Conservation (phyloP, 2,888 invertebrate genomes). For the Meta bourneti region DNA sequence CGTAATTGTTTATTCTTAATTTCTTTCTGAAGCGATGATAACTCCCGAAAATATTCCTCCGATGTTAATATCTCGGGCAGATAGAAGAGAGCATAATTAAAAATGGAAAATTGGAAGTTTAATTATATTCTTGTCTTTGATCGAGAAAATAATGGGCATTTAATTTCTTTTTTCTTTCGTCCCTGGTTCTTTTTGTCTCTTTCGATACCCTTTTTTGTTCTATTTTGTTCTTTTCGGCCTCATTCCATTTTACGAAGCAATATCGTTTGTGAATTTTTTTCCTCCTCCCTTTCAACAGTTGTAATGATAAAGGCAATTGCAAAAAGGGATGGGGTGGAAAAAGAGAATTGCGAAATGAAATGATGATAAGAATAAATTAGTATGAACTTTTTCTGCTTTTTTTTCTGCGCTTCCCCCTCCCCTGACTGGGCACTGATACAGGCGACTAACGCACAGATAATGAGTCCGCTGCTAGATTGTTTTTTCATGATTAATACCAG, state of each 20-base stretch:
- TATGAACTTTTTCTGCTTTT: slow-evolving; percentile 25
- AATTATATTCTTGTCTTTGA: slow-evolving; percentile 75
- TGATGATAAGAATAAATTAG: slow-evolving; percentile 75
- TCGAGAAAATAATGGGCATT: slow-evolving; percentile 72
- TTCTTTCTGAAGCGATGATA: slow-evolving; percentile 43
- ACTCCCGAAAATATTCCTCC: slow-evolving; percentile 33
- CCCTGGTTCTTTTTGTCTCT: slow-evolving; percentile 5
- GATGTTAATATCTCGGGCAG: slow-evolving; percentile 3
- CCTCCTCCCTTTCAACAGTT: slow-evolving; percentile 41
- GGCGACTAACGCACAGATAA: slow-evolving; percentile 43
- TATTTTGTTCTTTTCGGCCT: slow-evolving; percentile 6
- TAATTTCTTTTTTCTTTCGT: slow-evolving; percentile 61
- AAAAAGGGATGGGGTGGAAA: slow-evolving; percentile 25
- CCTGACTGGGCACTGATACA: slow-evolving; percentile 2
- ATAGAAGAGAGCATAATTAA: slow-evolving; percentile 57
- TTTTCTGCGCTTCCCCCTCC: not conserved
- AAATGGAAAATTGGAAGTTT: slow-evolving; percentile 68
- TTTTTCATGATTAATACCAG: slow-evolving; percentile 64
- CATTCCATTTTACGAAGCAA: slow-evolving; percentile 36
- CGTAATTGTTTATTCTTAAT: slow-evolving; percentile 65
- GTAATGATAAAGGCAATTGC: slow-evolving; percentile 76
- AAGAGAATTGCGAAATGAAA: slow-evolving; percentile 56
- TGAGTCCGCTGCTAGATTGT: slow-evolving; percentile 64
- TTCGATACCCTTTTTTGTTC: slow-evolving; percentile 19
- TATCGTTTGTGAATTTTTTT: slow-evolving; percentile 42